A percentile compares a stretch with the other conserved stretches of the same genome.
These are phyloP conservation scores for Thymelicus acteon DNA, from an alignment of 2,888 invertebrate genomes.

Conservation along the genomic window DNA sequence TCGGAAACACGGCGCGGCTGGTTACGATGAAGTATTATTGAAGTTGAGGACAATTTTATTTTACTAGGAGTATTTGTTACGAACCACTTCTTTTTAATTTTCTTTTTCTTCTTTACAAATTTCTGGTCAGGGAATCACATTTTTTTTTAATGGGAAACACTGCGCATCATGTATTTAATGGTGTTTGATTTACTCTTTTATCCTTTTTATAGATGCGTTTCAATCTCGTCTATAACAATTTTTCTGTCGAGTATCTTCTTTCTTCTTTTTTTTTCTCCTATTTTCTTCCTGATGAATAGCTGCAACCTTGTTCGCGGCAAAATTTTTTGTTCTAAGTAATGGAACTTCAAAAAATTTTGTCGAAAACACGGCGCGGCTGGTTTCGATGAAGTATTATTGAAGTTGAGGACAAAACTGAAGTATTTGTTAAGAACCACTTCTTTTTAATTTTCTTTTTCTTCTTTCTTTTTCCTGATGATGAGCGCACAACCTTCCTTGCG, in stretches of 20 bases:
- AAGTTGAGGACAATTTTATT: too few species aligned
- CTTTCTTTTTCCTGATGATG: background rate
- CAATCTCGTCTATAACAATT: too few species aligned
- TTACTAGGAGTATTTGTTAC: too few species aligned
- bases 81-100: background rate
- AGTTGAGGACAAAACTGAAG: too few species aligned
- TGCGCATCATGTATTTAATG: too few species aligned
- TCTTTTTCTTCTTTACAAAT: background rate
- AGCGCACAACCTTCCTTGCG: conserved; percentile 2
- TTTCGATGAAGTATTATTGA: background rate
- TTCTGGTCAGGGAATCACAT: too few species aligned
- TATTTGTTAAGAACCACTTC: background rate
- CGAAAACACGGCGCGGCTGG: conserved; percentile 5
- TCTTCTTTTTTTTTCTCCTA: background rate
- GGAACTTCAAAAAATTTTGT: conserved; percentile 1
- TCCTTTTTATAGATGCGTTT: too few species aligned
- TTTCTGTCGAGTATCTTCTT: too few species aligned
- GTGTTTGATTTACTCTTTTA: too few species aligned
- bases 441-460: background rate
- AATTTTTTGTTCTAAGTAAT: too few species aligned
- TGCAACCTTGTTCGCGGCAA: background rate
- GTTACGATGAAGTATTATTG: background rate
- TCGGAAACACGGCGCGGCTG: background rate
- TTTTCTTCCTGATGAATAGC: background rate
- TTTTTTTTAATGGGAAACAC: too few species aligned